phyloP scores from a whole-genome alignment of 2,113 vertebrate species.

The Pelecanus crispus region DNA sequence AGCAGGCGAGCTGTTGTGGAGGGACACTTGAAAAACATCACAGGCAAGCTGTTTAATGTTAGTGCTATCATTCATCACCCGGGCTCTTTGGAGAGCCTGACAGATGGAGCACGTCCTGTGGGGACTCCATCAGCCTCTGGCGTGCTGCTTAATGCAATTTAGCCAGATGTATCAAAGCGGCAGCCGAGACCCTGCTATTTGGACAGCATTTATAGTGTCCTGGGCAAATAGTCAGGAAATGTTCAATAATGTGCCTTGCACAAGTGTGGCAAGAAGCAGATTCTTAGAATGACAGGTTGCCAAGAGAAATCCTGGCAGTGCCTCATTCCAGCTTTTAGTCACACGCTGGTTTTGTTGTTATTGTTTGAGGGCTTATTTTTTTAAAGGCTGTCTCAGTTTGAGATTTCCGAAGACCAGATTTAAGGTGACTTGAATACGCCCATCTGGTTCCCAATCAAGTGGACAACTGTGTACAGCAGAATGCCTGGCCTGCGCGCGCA shows the following conservation, averaged over 20 bases:
- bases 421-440: not conserved
- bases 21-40: constrained; percentile 52
- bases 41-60: constrained; percentile 63
- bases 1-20: constrained; percentile 56
- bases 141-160: constrained; percentile 41
- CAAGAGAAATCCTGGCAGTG: constrained; percentile 49
- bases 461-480: not conserved
- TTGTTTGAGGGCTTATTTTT: constrained; percentile 27
- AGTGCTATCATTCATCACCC: constrained; percentile 63
- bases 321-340: constrained; percentile 5
- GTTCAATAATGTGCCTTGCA: constrained; percentile 66
- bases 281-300: not conserved
- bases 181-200: constrained; percentile 48
- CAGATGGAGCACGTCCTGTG: constrained; percentile 42
- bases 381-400: not conserved
- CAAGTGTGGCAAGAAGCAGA: constrained; percentile 57
- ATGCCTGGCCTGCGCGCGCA: accelerated
- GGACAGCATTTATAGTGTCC: constrained; percentile 61
- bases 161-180: constrained; percentile 57
- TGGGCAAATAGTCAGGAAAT: constrained; percentile 68
- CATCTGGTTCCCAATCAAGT: not conserved
- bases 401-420: not conserved
- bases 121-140: constrained; percentile 45
- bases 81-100: constrained; percentile 44
- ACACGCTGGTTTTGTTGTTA: constrained; percentile 47